These are phyloP conservation scores for Malachius bipustulatus DNA, from an alignment of 2,888 invertebrate genomes.

Conservation along the genomic window DNA sequence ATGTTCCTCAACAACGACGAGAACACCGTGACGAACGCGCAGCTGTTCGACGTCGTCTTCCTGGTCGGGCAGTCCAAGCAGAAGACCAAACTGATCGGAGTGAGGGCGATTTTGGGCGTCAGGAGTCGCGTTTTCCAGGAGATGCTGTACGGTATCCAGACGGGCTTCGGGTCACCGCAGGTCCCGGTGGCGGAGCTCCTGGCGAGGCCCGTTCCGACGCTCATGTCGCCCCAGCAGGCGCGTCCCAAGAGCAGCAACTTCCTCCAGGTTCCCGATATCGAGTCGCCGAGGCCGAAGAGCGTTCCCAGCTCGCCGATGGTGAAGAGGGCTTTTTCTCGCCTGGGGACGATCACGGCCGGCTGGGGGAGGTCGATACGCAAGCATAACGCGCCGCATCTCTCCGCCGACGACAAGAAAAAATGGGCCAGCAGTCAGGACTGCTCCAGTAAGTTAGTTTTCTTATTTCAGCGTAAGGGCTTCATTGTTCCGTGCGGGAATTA, in stretches of 20 bases:
- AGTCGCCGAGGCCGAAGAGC: constrained; percentile 80
- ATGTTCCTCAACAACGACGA: constrained; percentile 78
- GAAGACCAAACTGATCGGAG: constrained; percentile 76
- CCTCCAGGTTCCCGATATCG: constrained; percentile 78
- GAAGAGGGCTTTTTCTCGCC: constrained; percentile 79
- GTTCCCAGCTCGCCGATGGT: constrained; percentile 92
- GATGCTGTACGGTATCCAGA: constrained; percentile 89
- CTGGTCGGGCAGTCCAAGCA: constrained; percentile 86
- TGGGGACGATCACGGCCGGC: constrained; percentile 81
- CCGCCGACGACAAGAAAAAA: constrained; percentile 85
- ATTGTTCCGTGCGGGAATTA: too few relatives aligned
- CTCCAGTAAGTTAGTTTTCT: constrained; percentile 81
- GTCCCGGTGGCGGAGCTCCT: constrained; percentile 83
- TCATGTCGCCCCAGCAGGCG: constrained; percentile 75
- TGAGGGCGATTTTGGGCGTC: constrained; percentile 82
- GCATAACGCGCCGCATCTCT: constrained; percentile 67
- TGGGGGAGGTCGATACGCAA: constrained; percentile 83
- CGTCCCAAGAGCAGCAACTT: constrained; percentile 85
- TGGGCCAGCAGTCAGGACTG: constrained; percentile 80
- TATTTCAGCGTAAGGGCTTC: too few relatives aligned
- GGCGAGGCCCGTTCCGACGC: constrained; percentile 73
- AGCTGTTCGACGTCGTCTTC: constrained; percentile 82
- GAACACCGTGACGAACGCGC: constrained; percentile 65
- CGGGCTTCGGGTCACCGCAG: constrained; percentile 86
- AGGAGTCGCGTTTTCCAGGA: constrained; percentile 87